Evolutionary conservation across 2,797 vertebrate species (phyloP).

Genomic region (Heteromormyrus szaboi): DNA sequence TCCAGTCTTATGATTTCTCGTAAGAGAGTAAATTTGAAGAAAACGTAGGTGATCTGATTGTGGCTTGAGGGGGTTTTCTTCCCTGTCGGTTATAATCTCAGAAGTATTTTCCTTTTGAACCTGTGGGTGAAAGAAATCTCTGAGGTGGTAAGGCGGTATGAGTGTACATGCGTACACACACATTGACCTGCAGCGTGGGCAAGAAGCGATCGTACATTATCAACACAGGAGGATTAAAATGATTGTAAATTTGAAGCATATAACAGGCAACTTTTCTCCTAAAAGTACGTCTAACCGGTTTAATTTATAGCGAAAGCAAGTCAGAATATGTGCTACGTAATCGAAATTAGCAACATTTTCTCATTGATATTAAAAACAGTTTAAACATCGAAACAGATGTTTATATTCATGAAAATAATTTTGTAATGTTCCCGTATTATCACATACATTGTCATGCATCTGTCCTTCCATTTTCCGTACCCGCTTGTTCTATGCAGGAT

Average conservation of each 20-base stretch:
- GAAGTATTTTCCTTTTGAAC: slow-evolving; percentile 6
- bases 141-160: not conserved
- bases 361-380: not conserved
- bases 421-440: not conserved
- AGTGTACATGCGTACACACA: not conserved
- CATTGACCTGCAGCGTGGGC: not conserved
- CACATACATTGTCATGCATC: not conserved
- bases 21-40: slow-evolving; percentile 21
- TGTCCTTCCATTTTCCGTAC: not conserved
- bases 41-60: slow-evolving; percentile 18
- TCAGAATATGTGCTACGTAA: not conserved
- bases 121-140: slow-evolving; percentile 20
- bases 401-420: not conserved
- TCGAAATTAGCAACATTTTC: not conserved
- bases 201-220: not conserved
- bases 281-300: not conserved
- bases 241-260: not conserved
- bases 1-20: slow-evolving; percentile 22
- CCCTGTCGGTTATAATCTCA: not conserved
- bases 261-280: not conserved
- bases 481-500: not conserved
- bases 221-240: not conserved
- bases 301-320: not conserved
- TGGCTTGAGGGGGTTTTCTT: not conserved
- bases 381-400: not conserved